A percentile compares a stretch with the other conserved stretches of the same genome.
Conservation (phyloP, 2,888 invertebrate genomes). For the Napeogenes sylphis region DNA sequence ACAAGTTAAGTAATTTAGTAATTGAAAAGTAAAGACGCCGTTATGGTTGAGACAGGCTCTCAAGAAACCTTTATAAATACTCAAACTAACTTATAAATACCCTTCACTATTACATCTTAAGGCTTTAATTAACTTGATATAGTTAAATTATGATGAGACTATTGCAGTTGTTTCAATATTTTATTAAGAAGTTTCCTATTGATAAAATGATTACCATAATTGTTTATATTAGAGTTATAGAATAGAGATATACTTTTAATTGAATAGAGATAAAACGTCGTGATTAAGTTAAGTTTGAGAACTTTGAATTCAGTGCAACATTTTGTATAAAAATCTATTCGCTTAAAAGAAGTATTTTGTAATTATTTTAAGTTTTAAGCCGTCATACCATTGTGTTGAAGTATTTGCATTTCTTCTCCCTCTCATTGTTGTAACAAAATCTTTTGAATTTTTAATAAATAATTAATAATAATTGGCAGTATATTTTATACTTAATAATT, state of each 20-base stretch:
- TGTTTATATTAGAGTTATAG: background rate
- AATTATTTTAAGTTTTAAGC: constrained; percentile 9
- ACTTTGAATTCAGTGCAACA: background rate
- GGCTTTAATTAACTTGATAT: constrained; percentile 1
- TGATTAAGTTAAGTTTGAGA: too few species aligned
- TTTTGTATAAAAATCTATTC: background rate
- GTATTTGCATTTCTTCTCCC: constrained; percentile 69
- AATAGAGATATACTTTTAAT: background rate
- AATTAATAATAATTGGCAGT: too few species aligned
- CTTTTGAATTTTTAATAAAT: too few species aligned
- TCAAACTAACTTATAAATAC: background rate
- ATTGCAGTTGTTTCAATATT: background rate
- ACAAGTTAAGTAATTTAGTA: too few species aligned
- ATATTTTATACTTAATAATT: too few species aligned
- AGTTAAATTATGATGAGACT: background rate
- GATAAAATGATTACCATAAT: background rate
- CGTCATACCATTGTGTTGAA: constrained; percentile 27
- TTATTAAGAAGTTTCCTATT: background rate
- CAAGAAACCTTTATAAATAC: background rate
- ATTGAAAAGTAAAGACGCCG: background rate
- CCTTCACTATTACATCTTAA: background rate
- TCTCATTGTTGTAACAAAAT: too few species aligned
- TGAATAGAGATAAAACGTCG: too few species aligned
- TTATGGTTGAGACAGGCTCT: constrained; percentile 4
- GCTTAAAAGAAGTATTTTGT: background rate